phyloP scores from a whole-genome alignment of 2,888 invertebrate species.

The Nomada fucata region DNA sequence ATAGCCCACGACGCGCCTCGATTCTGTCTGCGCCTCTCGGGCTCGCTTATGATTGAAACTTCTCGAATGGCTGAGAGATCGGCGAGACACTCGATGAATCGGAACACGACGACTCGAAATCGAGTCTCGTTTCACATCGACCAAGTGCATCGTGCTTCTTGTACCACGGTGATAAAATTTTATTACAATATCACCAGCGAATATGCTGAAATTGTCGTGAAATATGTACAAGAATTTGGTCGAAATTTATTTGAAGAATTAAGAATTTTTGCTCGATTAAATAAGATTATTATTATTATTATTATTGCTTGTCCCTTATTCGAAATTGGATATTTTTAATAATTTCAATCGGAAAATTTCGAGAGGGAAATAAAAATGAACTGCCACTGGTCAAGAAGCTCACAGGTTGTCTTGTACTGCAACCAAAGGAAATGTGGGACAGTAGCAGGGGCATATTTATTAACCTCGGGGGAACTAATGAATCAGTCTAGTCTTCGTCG shows the following conservation, averaged over 20 bases:
- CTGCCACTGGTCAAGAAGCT: conserved; percentile 22
- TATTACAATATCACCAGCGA: too few species aligned
- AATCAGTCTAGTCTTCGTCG: conserved; percentile 5
- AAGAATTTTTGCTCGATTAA: too few species aligned
- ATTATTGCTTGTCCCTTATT: too few species aligned
- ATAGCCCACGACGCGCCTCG: not conserved
- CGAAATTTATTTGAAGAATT: too few species aligned
- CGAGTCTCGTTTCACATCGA: not conserved
- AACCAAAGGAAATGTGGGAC: conserved; percentile 15
- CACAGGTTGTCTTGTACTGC: not conserved
- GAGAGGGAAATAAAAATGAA: not conserved
- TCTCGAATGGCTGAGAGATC: not conserved
- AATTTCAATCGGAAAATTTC: conserved; percentile 17
- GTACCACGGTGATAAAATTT: too few species aligned
- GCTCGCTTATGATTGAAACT: not conserved
- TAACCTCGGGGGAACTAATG: conserved; percentile 12
- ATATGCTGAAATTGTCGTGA: too few species aligned
- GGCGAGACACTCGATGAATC: not conserved
- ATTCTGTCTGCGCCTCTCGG: not conserved
- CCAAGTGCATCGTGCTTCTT: not conserved
- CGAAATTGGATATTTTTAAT: too few species aligned
- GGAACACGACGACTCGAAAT: not conserved
- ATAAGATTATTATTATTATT: too few species aligned
- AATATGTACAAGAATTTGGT: too few species aligned
- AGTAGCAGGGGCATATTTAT: conserved; percentile 14